Conservation (phyloP, 2,113 vertebrate species). For the Chaenocephalus aceratus region DNA sequence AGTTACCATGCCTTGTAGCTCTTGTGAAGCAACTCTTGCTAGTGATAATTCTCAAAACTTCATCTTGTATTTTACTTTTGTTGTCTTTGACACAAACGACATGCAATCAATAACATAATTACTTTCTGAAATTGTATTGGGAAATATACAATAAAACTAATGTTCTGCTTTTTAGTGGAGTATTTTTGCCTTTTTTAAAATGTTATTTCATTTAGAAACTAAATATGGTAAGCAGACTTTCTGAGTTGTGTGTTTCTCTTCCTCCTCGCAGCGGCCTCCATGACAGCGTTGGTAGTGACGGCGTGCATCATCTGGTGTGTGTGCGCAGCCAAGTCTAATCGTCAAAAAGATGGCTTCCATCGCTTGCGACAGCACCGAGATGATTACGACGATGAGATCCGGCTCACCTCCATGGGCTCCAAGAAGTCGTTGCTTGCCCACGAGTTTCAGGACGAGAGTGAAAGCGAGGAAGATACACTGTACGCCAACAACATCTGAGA, state of each 20-base stretch:
- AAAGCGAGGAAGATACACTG: slow-evolving; percentile 97
- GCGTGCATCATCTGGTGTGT: slow-evolving; percentile 98
- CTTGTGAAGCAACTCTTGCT: neutral
- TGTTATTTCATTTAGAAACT: neutral
- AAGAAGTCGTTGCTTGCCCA: slow-evolving; percentile 96
- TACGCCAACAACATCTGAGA: slow-evolving; percentile 96
- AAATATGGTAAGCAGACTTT: neutral
- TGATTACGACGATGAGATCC: slow-evolving; percentile 96
- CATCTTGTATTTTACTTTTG: neutral
- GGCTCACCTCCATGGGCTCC: slow-evolving; percentile 93
- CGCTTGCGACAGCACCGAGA: slow-evolving; percentile 94
- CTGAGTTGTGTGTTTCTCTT: neutral
- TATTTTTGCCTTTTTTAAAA: neutral
- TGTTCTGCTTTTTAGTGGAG: neutral
- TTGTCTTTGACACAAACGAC: neutral
- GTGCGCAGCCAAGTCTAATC: slow-evolving; percentile 95
- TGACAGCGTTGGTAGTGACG: slow-evolving; percentile 94
- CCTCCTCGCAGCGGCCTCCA: slow-evolving; percentile 88
- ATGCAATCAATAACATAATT: neutral
- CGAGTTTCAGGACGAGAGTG: slow-evolving; percentile 98
- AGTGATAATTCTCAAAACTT: neutral
- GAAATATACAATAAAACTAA: neutral
- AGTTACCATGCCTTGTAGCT: neutral
- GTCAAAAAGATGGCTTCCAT: slow-evolving; percentile 98
- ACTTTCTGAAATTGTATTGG: neutral